Evolutionary conservation across 2,797 vertebrate species (phyloP).

Genomic region (Sebastes diaconus): DNA sequence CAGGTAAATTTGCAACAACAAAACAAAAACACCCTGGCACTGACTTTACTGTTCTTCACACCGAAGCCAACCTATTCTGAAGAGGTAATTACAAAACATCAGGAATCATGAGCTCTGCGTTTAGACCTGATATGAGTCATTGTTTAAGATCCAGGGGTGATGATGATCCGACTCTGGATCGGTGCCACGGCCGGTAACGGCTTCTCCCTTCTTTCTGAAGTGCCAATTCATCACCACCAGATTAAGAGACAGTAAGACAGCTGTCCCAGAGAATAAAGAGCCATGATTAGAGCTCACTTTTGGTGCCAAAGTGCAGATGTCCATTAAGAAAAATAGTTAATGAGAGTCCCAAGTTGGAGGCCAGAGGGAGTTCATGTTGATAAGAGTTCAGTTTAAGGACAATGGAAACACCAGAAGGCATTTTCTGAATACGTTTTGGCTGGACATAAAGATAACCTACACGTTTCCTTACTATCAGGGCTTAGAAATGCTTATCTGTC

Average conservation of each 20-base stretch:
- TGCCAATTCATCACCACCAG: constrained; percentile 17
- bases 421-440: neutral
- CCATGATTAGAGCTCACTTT: neutral
- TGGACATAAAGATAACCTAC: neutral
- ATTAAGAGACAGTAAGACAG: constrained; percentile 29
- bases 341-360: neutral
- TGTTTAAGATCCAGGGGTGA: neutral
- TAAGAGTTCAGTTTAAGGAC: too few relatives aligned
- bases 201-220: neutral
- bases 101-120: constrained; percentile 9
- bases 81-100: constrained; percentile 20
- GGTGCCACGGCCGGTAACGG: neutral
- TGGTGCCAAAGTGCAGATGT: neutral
- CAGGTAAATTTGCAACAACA: neutral
- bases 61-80: neutral
- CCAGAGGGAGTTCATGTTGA: neutral
- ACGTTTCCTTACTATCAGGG: neutral
- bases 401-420: neutral
- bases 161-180: constrained; percentile 30
- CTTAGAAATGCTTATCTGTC: neutral
- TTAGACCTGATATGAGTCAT: constrained; percentile 3
- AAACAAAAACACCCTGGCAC: neutral
- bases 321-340: constrained; percentile 13
- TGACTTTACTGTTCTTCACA: neutral
- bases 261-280: constrained; percentile 30